Evolutionary conservation across 2,888 invertebrate species (phyloP), one percentile per base, ranked within the genome.

Genomic region (Brassicogethes aeneus): DNA sequence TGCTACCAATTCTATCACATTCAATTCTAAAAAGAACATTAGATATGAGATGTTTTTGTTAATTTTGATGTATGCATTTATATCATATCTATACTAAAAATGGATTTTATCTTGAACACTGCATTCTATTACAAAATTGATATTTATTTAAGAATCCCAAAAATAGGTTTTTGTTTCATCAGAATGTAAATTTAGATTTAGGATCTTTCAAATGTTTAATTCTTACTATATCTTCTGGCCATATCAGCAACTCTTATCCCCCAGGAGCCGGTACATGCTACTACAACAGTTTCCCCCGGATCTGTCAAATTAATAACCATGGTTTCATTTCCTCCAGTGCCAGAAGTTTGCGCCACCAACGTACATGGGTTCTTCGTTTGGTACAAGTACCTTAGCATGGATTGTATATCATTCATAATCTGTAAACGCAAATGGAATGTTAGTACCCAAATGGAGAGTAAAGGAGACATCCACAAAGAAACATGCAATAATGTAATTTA

Each of bases 311-410:
- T 92, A 46, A 75, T 74, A 34, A 89, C 73, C 1, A 85, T 73
- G 0, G 86, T 73, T 57, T 92, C 91, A 82, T 91, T 85, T 3
- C 77, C 84, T 0, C 73, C 69, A 61, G 83, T 81, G 0, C 82
- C 84, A 0, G 83, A 75, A 0, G 82, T 82, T 53, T 85, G 85
- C 17, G 88, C 69, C 14, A 84, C 86, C 48, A 91, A 71, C 0
- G 89, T 87, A 48, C 84, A 69, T 15, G 74, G 70, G 60, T 85
- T 89, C 34, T 70, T 70, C 0, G 92, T 92, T 73, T 92, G 91
- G 59, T 90, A 91, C 3, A 79, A 67, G 60, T 91, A 91, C 57
- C 81, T 80, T n/a, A 90, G 65, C 15, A 88, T 86, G 23, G 70
- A 72, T 52, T 85, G 29, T 32, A 32, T 32, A 12, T 32, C 32